Evolutionary conservation across 1,140 invertebrate species (phyloP), one percentile per base, ranked within the genome.

Genomic region (Nebria ingens): DNA sequence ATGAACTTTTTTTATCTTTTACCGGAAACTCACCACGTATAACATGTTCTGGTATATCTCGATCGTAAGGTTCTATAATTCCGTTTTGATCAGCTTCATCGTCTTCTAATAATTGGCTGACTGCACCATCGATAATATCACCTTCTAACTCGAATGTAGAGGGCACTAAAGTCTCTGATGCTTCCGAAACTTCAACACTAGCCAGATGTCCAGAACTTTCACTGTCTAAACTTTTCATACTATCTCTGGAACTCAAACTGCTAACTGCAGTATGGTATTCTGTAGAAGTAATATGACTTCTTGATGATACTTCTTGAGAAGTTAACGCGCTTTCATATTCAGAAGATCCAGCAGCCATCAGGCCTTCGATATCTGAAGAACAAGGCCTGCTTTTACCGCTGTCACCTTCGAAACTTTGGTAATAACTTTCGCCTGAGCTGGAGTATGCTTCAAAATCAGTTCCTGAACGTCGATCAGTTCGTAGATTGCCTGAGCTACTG

Each of bases 321-420:
- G 84, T 87, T 34, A 86, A 66, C 19, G 91, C 91, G 4, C 89
- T 92, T 66, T 93, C 90, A 68, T 93, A 95, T 65, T 95, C 92
- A 2, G 89, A 91, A 2, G 83, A 80, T 61, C 84, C 74, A 53
- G 79, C 74, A 56, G 79, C 73, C 65, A 83, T 67, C 63, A 84
- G 68, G 3, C 83, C 83, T 64, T 93, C 91, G n/a, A 93, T 71
- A 69, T 93, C 91, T 0, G 89, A 91, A 1, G 90, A 93, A 55
- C 86, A 81, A 1, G 91, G 91, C 64, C 91, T 77, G 70, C 89
- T 89, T 21, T 76, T 75, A 15, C 74, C 78, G 51, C 76, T 82
- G 55, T 86, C 81, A 23, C 85, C 84, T 63, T 92, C 90, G 69
- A 89, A 90, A 53, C 89, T 92, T 57, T 91, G 88, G 68, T 92